Conservation (phyloP, 2,113 vertebrate species). For the Pristiophorus japonicus region DNA sequence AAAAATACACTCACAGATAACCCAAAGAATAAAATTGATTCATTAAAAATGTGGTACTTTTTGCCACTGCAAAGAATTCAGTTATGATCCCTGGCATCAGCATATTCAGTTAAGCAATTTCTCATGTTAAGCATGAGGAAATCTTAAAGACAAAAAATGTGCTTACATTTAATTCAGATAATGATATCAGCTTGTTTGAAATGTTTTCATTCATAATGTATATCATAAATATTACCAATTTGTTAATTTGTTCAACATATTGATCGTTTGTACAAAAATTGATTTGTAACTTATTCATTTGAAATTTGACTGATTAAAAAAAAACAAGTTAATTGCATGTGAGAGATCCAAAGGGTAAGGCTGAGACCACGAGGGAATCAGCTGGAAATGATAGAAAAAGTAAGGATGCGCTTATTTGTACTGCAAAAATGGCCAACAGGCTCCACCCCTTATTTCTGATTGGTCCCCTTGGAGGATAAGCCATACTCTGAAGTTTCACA, state of each 20-base stretch:
- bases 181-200: neutral
- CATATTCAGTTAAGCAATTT: neutral
- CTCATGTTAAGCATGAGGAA: neutral
- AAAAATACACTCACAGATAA: neutral
- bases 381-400: neutral
- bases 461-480: too few species aligned
- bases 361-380: neutral
- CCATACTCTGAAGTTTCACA: too few species aligned
- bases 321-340: neutral
- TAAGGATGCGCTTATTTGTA: too few species aligned
- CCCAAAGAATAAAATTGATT: neutral
- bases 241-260: too few species aligned
- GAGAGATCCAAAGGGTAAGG: neutral
- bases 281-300: neutral
- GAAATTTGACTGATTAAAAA: neutral
- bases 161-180: neutral
- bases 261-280: neutral
- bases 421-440: too few species aligned
- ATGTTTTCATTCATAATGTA: neutral
- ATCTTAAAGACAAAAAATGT: neutral
- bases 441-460: too few species aligned
- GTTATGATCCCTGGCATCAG: neutral
- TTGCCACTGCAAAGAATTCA: neutral
- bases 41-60: neutral
- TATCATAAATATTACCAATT: neutral